These are phyloP conservation scores for Hiodon tergisus DNA, from an alignment of 2,113 vertebrate species.

Conservation along the genomic window DNA sequence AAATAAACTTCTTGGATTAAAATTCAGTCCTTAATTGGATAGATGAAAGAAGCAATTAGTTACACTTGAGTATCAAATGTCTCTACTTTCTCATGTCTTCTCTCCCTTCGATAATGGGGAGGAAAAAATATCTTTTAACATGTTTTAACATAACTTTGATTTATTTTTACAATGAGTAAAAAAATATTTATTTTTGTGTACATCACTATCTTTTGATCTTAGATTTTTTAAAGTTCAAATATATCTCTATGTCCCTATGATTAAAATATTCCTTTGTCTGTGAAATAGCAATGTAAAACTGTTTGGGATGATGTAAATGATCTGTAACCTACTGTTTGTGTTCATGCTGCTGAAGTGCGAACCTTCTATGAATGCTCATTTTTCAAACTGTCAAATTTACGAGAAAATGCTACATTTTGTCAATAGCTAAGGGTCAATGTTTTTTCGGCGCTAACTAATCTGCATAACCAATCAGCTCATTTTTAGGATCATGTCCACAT, in stretches of 20 bases:
- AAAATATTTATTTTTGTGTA: slow-evolving; percentile 29
- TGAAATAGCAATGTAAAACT: not conserved
- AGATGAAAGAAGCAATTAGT: slow-evolving; percentile 65
- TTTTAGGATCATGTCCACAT: too few species aligned
- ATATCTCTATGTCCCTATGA: not conserved
- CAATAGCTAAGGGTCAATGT: too few species aligned
- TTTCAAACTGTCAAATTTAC: too few species aligned
- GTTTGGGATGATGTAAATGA: not conserved
- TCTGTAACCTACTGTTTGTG: not conserved
- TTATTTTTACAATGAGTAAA: slow-evolving; percentile 23
- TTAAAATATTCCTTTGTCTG: slow-evolving; percentile 12
- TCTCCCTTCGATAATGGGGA: slow-evolving; percentile 43
- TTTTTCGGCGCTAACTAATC: too few species aligned
- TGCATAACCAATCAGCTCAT: too few species aligned
- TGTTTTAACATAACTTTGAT: slow-evolving; percentile 21
- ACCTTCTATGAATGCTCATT: too few species aligned
- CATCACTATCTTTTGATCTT: slow-evolving; percentile 37
- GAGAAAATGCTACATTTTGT: too few species aligned
- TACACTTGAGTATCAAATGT: slow-evolving; percentile 46
- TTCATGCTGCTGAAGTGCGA: not conserved
- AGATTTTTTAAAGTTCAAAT: not conserved
- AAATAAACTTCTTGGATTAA: slow-evolving; percentile 57
- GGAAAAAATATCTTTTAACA: slow-evolving; percentile 30
- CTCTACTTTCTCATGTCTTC: slow-evolving; percentile 36
- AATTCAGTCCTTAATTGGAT: slow-evolving; percentile 58